These are phyloP conservation scores for Lycocerus yunnanus DNA, from an alignment of 2,888 invertebrate genomes.

Conservation along the genomic window DNA sequence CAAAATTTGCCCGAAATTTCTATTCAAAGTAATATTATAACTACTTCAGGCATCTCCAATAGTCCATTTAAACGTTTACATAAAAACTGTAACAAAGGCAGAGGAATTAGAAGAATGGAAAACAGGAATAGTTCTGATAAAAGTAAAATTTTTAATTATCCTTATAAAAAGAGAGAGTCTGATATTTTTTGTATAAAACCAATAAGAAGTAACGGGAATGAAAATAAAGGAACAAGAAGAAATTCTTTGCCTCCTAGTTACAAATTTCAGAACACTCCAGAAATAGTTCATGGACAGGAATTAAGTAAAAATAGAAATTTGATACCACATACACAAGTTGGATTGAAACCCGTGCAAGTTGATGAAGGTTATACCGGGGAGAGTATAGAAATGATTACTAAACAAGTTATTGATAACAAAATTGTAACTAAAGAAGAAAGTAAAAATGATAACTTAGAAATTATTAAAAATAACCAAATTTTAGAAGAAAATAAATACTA, in stretches of 20 bases:
- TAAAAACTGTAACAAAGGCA: background rate
- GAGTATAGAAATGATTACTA: background rate
- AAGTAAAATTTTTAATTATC: too few relatives aligned
- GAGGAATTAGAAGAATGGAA: too few relatives aligned
- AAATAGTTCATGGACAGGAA: background rate
- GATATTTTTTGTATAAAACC: too few relatives aligned
- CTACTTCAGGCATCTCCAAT: background rate
- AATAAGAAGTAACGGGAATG: background rate
- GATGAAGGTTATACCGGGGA: background rate
- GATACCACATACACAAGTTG: background rate
- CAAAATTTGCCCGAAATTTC: too few relatives aligned
- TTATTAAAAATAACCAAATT: too few relatives aligned
- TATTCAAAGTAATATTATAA: too few relatives aligned
- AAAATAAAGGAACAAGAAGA: background rate
- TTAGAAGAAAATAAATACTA: background rate
- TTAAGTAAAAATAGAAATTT: background rate
- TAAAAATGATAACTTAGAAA: too few relatives aligned
- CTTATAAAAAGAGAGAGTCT: too few relatives aligned
- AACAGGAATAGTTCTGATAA: too few relatives aligned
- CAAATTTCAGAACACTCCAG: background rate
- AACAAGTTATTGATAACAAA: background rate
- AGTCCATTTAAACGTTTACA: background rate
- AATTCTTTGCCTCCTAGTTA: background rate
- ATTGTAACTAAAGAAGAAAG: too few relatives aligned
- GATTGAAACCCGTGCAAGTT: background rate